phyloP scores from a whole-genome alignment of 2,888 invertebrate species.

The Caenorhabditis wallacei region DNA sequence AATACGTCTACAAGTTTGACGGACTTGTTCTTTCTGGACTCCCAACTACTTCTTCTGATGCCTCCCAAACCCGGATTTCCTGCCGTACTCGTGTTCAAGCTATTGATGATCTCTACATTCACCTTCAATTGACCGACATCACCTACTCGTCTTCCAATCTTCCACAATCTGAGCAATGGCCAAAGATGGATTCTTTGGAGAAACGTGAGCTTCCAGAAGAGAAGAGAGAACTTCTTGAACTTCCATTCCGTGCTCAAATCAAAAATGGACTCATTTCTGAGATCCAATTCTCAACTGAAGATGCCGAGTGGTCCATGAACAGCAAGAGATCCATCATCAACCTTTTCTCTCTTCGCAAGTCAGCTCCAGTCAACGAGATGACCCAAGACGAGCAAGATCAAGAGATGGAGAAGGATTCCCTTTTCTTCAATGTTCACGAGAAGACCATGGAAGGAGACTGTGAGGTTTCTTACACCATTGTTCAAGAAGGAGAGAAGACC shows the following conservation, averaged over 20 bases:
- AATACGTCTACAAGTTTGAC: slow-evolving; percentile 61
- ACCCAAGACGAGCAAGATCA: slow-evolving; percentile 37
- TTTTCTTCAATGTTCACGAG: slow-evolving; percentile 48
- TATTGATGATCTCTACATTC: slow-evolving; percentile 51
- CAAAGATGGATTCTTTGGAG: slow-evolving; percentile 68
- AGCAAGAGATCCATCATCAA: slow-evolving; percentile 78
- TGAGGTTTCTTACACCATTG: slow-evolving; percentile 68
- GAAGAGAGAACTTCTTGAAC: slow-evolving; percentile 65
- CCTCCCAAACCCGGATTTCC: slow-evolving; percentile 61
- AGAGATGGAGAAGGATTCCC: slow-evolving; percentile 35
- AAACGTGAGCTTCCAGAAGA: slow-evolving; percentile 64
- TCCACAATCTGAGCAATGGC: slow-evolving; percentile 38
- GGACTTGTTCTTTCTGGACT: slow-evolving; percentile 63
- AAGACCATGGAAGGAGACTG: slow-evolving; percentile 78
- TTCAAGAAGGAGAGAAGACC: slow-evolving; percentile 54
- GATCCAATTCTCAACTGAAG: slow-evolving; percentile 63
- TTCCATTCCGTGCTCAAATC: slow-evolving; percentile 75
- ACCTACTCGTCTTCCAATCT: slow-evolving; percentile 46
- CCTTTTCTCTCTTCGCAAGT: slow-evolving; percentile 61
- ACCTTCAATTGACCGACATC: slow-evolving; percentile 57
- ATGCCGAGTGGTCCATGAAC: slow-evolving; percentile 78
- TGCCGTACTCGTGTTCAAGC: slow-evolving; percentile 60
- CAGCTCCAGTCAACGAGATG: slow-evolving; percentile 41
- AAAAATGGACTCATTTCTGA: slow-evolving; percentile 75
- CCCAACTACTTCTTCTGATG: slow-evolving; percentile 54